Base-by-base conservation (phyloP, 1,140 invertebrate species). In the Pseudachorutes palmiensis region DNA sequence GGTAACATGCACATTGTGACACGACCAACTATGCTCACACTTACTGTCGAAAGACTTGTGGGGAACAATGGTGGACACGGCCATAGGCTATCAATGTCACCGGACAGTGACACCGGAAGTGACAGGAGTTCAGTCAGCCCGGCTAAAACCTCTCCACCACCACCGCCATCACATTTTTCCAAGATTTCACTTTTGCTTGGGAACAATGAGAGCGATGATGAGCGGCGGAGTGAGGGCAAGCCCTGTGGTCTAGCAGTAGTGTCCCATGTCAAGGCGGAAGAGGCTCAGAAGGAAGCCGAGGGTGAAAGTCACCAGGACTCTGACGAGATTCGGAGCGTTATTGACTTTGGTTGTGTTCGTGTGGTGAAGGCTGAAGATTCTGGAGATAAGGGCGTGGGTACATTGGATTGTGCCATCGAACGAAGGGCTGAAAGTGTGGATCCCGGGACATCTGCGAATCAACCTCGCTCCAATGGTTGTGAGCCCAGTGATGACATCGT, bases 41-140 rank as follows among this genome's bases (percentile, higher is more conserved):
- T 73, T 19, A 70, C 72, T 26, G 72, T 73, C 1, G 72, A 73
- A 63, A 49, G 72, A 30, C 62, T 73, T 32, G 64, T 73, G 24
- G 72, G 72, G 2, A 67, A 64, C 59, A 65, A 29, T 19, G 51
- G 49, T 51, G 29, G 32, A 55, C 29, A 36, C 31, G 33, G 65
- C n/a, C 61, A 65, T 28, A 29, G 65, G 12, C 66, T 66, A 60
- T 61, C 66, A 33, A 66, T 72, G 64, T 72, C 70, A 24, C 70
- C 70, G 24, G 70, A 72, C 65, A 67, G 65, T 65, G 70, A 64
- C 24, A 57, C 14, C 12, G 58, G 26, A 32, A 71, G 70, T 66
- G 70, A 71, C 33, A 19, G 9, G 24, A 67, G 66, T 58, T 67
- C 66, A 0, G 16, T 31, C 22, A 31, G n/a, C n/a, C n/a, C 2